Base-by-base conservation (phyloP, 2,797 vertebrate genomes). In the Otolemur crassicaudatus region DNA sequence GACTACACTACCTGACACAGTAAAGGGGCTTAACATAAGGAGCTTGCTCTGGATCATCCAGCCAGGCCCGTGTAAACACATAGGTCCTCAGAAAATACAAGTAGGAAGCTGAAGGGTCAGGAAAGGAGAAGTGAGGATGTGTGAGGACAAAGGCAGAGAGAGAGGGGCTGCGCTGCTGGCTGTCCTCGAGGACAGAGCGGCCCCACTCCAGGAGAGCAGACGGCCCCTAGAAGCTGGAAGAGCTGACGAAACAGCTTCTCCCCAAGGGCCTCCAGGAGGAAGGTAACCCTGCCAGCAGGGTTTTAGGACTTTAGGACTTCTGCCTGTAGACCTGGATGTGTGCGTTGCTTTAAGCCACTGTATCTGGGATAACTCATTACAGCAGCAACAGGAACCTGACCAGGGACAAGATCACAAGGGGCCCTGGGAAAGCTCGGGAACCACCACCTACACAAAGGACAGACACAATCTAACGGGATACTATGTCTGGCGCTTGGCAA, bases 391-490 rank as follows among this genome's bases (percentile, higher is more conserved):
- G 58, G 53, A 73, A 65, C 61, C 7, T 2, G 9, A 40, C 0
- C 12, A 19, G 10, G 0, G 31, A 37, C 53, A 13, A 49, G 63
- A 5, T 23, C 43, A 58, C 6, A 0, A 22, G 82, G 29, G 53
- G 34, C 25, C 72, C 14, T 3, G 1, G 7, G 29, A 77, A 40
- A 3, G 14, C 20, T 7, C 0, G 3, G 31, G 1, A 70, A 14
- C 0, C 3, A 40, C 37, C 4, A 1, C 0, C 80, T 22, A 4
- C 3, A 0, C 16, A 25, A 67, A 7, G 49, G 9, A 1, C n/a
- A 17, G 69, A 40, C 14, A 5, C 70, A 16, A 0, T 1, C 31
- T n/a, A 31, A 11, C 0, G 1, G n/a, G 40, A 4, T 4, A 17
- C 10, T 1, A 7, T 23, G 3, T 22, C 3, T 7, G 27, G 22